Base-by-base conservation (phyloP, 2,888 invertebrate species). In the Thera britannica region DNA sequence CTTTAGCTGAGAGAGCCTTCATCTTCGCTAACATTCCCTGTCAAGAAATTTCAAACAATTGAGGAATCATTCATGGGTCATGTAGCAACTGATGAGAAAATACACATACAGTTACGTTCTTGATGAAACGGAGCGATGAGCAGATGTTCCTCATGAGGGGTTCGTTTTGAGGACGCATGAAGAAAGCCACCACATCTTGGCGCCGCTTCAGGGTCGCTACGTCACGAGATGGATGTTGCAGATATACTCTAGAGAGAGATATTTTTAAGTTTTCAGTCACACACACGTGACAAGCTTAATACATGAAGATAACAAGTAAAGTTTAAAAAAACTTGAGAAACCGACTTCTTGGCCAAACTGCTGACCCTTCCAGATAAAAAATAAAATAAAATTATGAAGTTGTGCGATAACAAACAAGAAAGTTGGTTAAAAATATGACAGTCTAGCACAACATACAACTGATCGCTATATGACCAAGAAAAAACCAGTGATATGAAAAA, bases 201-300 rank as follows among this genome's bases (percentile, higher is more conserved):
- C 98, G 94, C 55, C 95, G 94, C 44, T 94, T 88, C 12, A 98
- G 87, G 7, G 94, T 87, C 0, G 86, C 81, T 1, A 95, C 77
- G 81, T 97, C 94, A 59, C 94, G 95, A 0, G 95, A 95, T 0
- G 98, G 98, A 76, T 96, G 95, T 71, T 96, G 94, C 72, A 98
- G 94, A 77, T 97, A 94, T 44, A 95, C 92, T 82, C 97, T 97
- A 75, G 2, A 63, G 4, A 34, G 3, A 23, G 5, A 11, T 34
- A 8, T 23, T 8, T 34, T 34, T 34, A 9, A 34, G 51, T 12
- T 51, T 6, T 7, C 4, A 7, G 41, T 5, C 41, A 5, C 5
- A 41, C 6, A 9, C 8, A 9, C 7, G 2, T 9, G 44, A 8
- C 44, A 44, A 44, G 38, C 38, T 3, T 2, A 3, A 38, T 38